Evolutionary conservation across 2,888 invertebrate species (phyloP).

Genomic region (Andrena flavipes): DNA sequence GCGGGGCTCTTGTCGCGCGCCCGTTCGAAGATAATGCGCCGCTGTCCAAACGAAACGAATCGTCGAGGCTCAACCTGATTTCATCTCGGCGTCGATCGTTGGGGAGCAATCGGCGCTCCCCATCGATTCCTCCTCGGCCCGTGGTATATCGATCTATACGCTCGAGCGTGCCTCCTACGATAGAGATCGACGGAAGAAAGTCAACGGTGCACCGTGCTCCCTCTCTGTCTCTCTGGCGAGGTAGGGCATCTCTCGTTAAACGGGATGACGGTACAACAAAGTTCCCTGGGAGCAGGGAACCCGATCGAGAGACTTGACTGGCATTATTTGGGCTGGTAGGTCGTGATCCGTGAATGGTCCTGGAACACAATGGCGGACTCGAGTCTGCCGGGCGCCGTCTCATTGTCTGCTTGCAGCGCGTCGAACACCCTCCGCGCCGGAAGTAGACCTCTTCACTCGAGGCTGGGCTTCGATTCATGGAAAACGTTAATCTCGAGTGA

Average conservation of each 20-base stretch:
- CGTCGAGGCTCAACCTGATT: slow-evolving; percentile 53
- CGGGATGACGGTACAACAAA: slow-evolving; percentile 68
- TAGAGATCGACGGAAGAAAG: slow-evolving; percentile 59
- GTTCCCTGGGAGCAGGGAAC: slow-evolving; percentile 36
- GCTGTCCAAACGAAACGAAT: slow-evolving; percentile 60
- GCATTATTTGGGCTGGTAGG: slow-evolving; percentile 64
- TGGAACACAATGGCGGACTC: slow-evolving; percentile 61
- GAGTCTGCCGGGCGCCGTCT: slow-evolving; percentile 59
- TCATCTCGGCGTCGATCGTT: slow-evolving; percentile 59
- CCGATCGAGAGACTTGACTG: slow-evolving; percentile 57
- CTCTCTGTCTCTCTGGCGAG: not conserved
- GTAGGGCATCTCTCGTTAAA: slow-evolving; percentile 61
- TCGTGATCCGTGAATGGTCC: slow-evolving; percentile 65
- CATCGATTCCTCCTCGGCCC: slow-evolving; percentile 41
- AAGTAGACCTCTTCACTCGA: slow-evolving; percentile 48
- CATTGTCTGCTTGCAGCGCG: slow-evolving; percentile 52
- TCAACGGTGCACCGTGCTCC: not conserved
- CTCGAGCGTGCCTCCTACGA: slow-evolving; percentile 31
- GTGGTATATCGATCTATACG: slow-evolving; percentile 18
- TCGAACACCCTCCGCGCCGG: slow-evolving; percentile 62
- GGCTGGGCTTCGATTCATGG: slow-evolving; percentile 28
- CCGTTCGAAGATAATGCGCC: slow-evolving; percentile 58
- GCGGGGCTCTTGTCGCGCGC: slow-evolving; percentile 50
- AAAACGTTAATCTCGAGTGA: slow-evolving; percentile 59
- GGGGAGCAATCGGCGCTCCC: slow-evolving; percentile 39